Base-by-base conservation (phyloP, 2,888 invertebrate genomes). In the Stenolophus ochropezus region DNA sequence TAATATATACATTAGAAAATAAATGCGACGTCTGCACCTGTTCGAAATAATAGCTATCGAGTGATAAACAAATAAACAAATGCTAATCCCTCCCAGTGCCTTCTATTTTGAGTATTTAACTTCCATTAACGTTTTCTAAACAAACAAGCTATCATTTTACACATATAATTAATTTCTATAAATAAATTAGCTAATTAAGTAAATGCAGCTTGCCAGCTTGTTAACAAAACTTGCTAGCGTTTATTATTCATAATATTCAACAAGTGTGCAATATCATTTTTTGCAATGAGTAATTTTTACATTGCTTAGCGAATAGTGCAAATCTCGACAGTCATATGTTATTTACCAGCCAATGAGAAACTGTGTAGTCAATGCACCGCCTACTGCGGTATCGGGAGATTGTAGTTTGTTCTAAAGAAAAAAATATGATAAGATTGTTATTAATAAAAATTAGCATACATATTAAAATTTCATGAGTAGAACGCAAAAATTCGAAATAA, bases 271-370 rank as follows among this genome's bases (percentile, higher is more conserved):
- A 49, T 18, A 61, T 23, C 4, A 23, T 23, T 61, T 61, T 61
- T 56, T 61, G 21, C 23, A n/a, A 25, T 61, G 53, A 6, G 25
- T 25, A 42, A 42, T 69, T 73, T 73, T 73, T 73, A 49, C 49
- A 49, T 49, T 49, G 47, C 49, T 49, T 73, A 47, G 73, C 73
- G 49, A 11, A 73, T 73, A 49, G 21, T 73, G 73, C 73, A 73
- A 49, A 73, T 49, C 73, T 73, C 23, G 49, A 73, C 49, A 73
- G 73, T 73, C 73, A 73, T 73, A 73, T 73, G 73, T 73, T 73
- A 21, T 49, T 21, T 11, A 11, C 21, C 73, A 73, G 20, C 73
- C 73, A 73, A 73, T 73, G n/a, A 49, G 21, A 73, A 23, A 21
- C 47, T 6, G 14, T 11, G 21, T 6, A 14, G 49, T n/a, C 6